Conservation (phyloP, 2,797 vertebrate species). For the Smutsia temminckii region DNA sequence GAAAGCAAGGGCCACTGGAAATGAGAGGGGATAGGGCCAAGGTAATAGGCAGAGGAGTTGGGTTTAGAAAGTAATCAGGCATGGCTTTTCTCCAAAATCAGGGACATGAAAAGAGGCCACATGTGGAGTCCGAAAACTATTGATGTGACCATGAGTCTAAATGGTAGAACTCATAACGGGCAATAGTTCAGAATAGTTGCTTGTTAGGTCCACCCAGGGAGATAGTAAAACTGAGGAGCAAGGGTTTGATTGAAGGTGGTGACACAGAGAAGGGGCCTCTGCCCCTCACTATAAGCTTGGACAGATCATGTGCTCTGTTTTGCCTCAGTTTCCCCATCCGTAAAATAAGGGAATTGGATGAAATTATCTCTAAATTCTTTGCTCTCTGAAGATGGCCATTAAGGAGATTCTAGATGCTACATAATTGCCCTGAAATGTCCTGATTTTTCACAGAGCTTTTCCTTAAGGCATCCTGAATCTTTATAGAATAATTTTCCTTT, state of each 20-base stretch:
- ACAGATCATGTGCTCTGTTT: background rate
- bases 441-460: background rate
- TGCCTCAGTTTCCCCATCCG: background rate
- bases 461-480: background rate
- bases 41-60: background rate
- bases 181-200: background rate
- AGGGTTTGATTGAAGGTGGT: background rate
- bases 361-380: constrained; percentile 19
- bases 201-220: background rate
- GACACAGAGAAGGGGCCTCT: background rate
- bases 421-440: background rate
- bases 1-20: background rate
- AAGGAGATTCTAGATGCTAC: background rate
- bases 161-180: background rate
- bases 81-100: background rate
- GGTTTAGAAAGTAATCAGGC: background rate
- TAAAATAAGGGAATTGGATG: constrained; percentile 16
- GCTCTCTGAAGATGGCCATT: background rate
- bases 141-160: background rate
- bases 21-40: too few species aligned
- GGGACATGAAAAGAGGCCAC: background rate
- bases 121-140: background rate
- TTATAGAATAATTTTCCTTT: constrained; percentile 35
- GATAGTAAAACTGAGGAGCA: background rate
- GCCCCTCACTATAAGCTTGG: background rate